Percentiles rank a stretch among this genome's conserved stretches.
Evolutionary conservation across 1,140 invertebrate genomes (phyloP).

Genomic region (Nautilus pompilius): DNA sequence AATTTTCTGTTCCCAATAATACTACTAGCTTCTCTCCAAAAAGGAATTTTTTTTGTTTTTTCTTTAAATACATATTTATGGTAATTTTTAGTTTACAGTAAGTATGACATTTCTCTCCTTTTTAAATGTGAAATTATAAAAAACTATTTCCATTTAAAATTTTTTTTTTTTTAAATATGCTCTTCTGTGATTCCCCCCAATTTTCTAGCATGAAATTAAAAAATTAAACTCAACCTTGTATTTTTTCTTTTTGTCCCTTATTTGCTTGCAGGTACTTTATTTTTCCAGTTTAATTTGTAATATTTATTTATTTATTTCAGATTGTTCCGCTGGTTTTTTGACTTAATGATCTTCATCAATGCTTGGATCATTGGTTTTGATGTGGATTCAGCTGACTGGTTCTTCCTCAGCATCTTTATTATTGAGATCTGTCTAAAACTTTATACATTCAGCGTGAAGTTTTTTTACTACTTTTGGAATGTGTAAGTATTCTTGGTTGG

Average conservation of each 20-base stretch:
- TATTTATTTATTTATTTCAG: constrained; percentile 28
- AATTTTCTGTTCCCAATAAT: no score
- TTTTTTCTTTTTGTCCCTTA: neutral
- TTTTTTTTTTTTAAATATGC: no score
- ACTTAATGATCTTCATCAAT: constrained; percentile 59
- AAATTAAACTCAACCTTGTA: neutral
- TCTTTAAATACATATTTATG: no score
- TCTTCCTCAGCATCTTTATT: constrained; percentile 57
- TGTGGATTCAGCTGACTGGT: constrained; percentile 57
- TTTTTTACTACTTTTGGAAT: constrained; percentile 59
- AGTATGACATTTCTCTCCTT: no score
- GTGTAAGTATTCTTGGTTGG: constrained; percentile 48
- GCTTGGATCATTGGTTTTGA: constrained; percentile 59
- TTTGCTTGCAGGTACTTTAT: no score
- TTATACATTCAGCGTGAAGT: constrained; percentile 53
- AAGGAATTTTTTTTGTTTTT: no score
- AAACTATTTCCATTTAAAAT: no score
- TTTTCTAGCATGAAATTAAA: no score
- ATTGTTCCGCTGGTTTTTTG: constrained; percentile 59
- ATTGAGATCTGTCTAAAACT: constrained; percentile 59
- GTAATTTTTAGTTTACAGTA: no score
- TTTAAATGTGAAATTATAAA: no score
- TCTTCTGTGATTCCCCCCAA: no score
- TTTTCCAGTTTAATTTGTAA: neutral
- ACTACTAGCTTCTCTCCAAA: no score